Base-by-base conservation (phyloP, 2,113 vertebrate genomes). In the Coryphaenoides rupestris region DNA sequence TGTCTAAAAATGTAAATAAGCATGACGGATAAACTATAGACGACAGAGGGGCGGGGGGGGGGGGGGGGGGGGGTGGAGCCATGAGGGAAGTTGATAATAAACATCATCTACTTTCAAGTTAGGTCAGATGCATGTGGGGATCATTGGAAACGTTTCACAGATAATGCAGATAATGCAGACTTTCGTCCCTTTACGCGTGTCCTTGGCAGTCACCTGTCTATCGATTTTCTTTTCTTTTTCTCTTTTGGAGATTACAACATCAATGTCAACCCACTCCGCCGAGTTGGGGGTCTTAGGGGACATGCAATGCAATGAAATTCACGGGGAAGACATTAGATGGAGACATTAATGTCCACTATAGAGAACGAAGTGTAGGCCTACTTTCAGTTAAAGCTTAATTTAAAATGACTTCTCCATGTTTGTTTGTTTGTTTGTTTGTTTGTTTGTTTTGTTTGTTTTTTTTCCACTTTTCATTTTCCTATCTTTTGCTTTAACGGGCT, bases 231-330 rank as follows among this genome's bases (percentile, higher is more conserved):
- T 76, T 65, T n/a, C n/a, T 89, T 21, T 82, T 86, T 88, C 73
- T 66, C 73, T 71, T 79, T 75, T 62, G 80, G 73, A 85, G 84
- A 89, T 89, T 85, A 86, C 70, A 80, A 83, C 84, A 69, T 87
- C 87, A 88, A 82, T 77, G 83, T 83, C 86, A 85, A 26, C 45
- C 46, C 66, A 58, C 10, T 62, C 58, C 75, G 66, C 69, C 60
- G 61, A 49, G 69, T 46, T 66, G 70, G 10, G n/a, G 61, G 66
- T 61, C 63, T 21, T 59, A 54, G 66, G 22, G 54, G 54, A 26
- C n/a, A n/a, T n/a, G n/a, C n/a, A n/a, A n/a, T n/a, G 70, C 73
- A 55, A 67, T 45, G 58, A 47, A 70, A 76, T 74, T 66, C 65
- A 66, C 16, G 28, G n/a, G n/a, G 46, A 21, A 72, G 67, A 78